A percentile compares a stretch with the other conserved stretches of the same genome.
phyloP scores from a whole-genome alignment of 2,113 vertebrate species.

The Embiotoca jacksoni region DNA sequence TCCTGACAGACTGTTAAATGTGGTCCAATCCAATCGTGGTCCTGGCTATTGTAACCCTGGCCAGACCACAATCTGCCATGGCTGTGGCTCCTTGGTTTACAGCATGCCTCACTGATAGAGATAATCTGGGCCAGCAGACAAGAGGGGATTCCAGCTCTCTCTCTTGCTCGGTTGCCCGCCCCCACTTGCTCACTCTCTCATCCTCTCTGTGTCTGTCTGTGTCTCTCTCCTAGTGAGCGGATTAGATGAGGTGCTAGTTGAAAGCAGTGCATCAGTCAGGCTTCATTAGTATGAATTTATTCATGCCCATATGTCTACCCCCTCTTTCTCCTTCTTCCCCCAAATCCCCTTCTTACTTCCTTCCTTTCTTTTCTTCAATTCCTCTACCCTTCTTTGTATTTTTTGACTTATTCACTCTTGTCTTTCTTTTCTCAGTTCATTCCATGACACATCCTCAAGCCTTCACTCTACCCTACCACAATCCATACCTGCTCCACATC shows the following conservation, averaged over 20 bases:
- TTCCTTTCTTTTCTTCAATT: constrained; percentile 43
- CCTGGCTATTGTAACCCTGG: constrained; percentile 58
- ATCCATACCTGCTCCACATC: constrained; percentile 42
- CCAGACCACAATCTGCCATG: constrained; percentile 54
- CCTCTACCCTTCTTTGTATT: constrained; percentile 27
- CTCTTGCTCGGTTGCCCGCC: constrained; percentile 23
- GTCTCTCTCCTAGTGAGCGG: constrained; percentile 72
- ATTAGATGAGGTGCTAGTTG: constrained; percentile 85
- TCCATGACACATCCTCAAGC: constrained; percentile 7
- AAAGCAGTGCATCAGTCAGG: constrained; percentile 80
- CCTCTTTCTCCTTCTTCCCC: constrained; percentile 42
- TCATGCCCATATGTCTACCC: constrained; percentile 80
- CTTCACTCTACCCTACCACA: background rate
- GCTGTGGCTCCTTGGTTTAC: constrained; percentile 54
- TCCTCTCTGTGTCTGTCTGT: constrained; percentile 46
- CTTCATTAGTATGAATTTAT: constrained; percentile 86
- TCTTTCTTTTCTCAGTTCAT: constrained; percentile 13
- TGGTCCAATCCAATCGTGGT: constrained; percentile 55
- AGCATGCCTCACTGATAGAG: constrained; percentile 67
- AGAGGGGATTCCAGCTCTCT: constrained; percentile 68
- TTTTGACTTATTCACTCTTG: background rate
- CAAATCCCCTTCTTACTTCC: constrained; percentile 33
- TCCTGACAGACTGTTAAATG: constrained; percentile 46
- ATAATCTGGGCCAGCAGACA: constrained; percentile 75
- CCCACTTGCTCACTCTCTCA: constrained; percentile 30